Evolutionary conservation across 2,888 invertebrate species (phyloP).

Genomic region (Entomobrya proxima): DNA sequence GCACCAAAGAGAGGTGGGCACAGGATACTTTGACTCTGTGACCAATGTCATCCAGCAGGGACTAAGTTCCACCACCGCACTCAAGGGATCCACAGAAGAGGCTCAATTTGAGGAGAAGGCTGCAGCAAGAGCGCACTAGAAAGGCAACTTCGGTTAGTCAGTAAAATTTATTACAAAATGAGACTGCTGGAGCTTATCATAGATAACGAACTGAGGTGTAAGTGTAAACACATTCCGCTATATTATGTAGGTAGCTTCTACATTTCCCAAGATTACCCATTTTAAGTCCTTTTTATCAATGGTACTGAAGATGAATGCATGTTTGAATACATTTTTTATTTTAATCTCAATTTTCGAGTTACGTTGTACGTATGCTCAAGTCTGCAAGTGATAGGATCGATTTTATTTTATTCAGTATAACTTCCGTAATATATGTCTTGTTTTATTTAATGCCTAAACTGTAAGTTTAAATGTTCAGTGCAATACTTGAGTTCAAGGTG

Average conservation of each 20-base stretch:
- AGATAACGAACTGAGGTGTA: conserved; percentile 5
- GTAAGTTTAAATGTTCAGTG: no score
- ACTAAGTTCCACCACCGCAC: conserved; percentile 76
- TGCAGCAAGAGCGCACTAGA: conserved; percentile 44
- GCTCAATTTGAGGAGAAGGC: conserved; percentile 76
- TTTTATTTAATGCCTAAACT: not conserved
- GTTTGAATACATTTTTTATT: no score
- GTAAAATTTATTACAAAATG: conserved; percentile 13
- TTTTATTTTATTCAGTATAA: no score
- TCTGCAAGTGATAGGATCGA: no score
- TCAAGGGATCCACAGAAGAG: conserved; percentile 77
- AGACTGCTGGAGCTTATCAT: conserved; percentile 13
- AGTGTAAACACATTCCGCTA: conserved; percentile 8
- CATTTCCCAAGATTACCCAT: no score
- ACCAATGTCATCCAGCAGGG: conserved; percentile 76
- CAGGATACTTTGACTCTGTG: conserved; percentile 77
- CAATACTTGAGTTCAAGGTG: not conserved
- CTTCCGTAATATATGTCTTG: no score
- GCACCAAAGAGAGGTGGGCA: conserved; percentile 78
- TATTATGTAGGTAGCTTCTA: not conserved
- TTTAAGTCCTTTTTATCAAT: conserved; percentile 8
- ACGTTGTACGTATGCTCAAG: no score
- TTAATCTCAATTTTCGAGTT: no score
- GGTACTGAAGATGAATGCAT: no score
- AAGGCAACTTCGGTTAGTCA: not conserved